Conservation (phyloP, 2,113 vertebrate species). For the Diphyllodes magnificus region DNA sequence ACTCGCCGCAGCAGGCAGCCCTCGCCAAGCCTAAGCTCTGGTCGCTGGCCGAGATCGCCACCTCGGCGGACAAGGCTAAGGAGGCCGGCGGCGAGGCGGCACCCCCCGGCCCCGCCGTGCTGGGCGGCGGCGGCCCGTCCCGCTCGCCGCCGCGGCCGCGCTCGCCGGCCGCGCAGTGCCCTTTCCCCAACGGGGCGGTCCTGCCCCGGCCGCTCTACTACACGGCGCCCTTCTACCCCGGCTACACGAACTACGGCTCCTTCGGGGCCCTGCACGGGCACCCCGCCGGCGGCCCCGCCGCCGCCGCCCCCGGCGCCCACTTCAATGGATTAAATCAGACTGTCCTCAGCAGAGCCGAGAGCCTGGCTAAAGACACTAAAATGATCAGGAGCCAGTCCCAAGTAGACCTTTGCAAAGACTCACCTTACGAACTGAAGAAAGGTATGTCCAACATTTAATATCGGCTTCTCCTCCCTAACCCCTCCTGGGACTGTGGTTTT, state of each 20-base stretch:
- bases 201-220: slow-evolving; percentile 92
- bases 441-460: slow-evolving; percentile 99
- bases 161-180: slow-evolving; percentile 84
- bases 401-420: slow-evolving; percentile 97
- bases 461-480: slow-evolving; percentile 72
- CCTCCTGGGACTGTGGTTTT: slow-evolving; percentile 39
- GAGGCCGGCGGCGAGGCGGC: background rate
- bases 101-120: slow-evolving; percentile 62
- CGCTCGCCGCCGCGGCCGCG: slow-evolving; percentile 81
- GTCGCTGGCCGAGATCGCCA: too few relatives aligned
- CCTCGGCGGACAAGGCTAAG: too few relatives aligned
- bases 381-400: slow-evolving; percentile 87
- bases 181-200: slow-evolving; percentile 87
- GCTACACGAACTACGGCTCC: slow-evolving; percentile 97
- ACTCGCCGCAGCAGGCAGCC: too few relatives aligned
- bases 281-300: slow-evolving; percentile 73
- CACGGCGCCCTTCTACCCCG: slow-evolving; percentile 94
- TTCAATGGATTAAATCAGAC: slow-evolving; percentile 99
- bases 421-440: slow-evolving; percentile 99
- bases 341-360: slow-evolving; percentile 94
- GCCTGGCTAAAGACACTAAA: slow-evolving; percentile 93
- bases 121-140: slow-evolving; percentile 59
- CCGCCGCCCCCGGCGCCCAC: slow-evolving; percentile 73
- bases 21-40: too few relatives aligned
- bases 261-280: slow-evolving; percentile 91